Conservation (phyloP, 2,797 vertebrate genomes). For the Poecile montanus region DNA sequence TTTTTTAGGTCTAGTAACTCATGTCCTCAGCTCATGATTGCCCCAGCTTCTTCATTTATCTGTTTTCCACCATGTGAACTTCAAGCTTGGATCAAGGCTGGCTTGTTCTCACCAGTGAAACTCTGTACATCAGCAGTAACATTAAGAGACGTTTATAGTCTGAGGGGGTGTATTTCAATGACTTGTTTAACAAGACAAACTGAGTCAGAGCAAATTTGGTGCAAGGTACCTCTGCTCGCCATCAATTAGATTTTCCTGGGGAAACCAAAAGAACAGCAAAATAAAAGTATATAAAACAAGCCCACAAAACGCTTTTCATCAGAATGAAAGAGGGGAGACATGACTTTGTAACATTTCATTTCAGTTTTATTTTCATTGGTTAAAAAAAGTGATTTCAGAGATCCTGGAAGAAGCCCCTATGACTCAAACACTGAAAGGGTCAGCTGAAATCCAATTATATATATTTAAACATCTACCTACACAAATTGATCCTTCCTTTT, state of each 20-base stretch:
- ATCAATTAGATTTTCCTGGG: not conserved
- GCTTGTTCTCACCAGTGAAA: not conserved
- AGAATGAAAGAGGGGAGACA: not conserved
- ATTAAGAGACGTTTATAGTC: not conserved
- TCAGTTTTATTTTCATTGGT: not conserved
- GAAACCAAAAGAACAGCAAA: not conserved
- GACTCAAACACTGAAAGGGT: not conserved
- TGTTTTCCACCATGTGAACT: not conserved
- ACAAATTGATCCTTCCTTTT: not conserved
- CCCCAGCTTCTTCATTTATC: not conserved
- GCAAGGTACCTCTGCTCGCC: not conserved
- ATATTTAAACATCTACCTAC: not conserved
- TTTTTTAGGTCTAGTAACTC: not conserved
- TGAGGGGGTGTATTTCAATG: not conserved
- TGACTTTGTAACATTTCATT: not conserved
- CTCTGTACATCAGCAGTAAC: not conserved
- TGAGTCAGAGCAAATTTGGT: not conserved
- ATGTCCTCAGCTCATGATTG: not conserved
- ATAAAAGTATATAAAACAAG: not conserved
- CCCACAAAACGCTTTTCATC: not conserved
- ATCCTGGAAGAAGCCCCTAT: not conserved
- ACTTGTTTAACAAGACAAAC: not conserved
- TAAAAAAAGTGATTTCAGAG: not conserved
- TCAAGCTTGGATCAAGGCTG: not conserved
- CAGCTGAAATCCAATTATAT: not conserved